Evolutionary conservation across 2,888 invertebrate genomes (phyloP).

Genomic region (Antitype chi): DNA sequence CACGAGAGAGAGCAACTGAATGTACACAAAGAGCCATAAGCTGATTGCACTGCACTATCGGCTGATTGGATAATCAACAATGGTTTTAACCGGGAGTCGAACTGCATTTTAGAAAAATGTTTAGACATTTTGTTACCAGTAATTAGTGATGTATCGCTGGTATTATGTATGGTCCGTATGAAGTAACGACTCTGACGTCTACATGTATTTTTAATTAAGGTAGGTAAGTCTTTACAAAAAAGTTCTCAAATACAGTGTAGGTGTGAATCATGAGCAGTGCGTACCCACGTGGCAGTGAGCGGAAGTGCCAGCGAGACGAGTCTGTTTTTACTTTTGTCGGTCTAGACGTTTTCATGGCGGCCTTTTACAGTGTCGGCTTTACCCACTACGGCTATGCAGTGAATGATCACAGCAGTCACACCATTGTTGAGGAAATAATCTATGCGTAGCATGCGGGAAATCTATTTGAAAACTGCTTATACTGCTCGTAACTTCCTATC

Average conservation of each 20-base stretch:
- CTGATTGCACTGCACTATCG: neutral
- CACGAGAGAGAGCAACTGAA: neutral
- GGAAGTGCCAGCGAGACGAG: constrained; percentile 32
- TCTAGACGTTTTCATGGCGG: constrained; percentile 46
- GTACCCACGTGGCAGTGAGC: constrained; percentile 24
- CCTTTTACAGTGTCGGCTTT: constrained; percentile 21
- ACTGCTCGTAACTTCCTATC: neutral
- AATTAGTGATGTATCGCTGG: neutral
- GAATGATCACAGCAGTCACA: constrained; percentile 1
- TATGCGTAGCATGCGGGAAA: neutral
- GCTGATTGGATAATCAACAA: constrained; percentile 8
- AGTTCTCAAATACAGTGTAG: constrained; percentile 7
- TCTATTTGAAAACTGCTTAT: constrained; percentile 8
- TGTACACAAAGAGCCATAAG: constrained; percentile 10
- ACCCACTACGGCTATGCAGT: neutral
- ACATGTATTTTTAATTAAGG: neutral
- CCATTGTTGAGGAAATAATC: neutral
- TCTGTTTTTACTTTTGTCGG: constrained; percentile 39
- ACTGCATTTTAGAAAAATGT: neutral
- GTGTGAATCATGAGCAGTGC: constrained; percentile 26
- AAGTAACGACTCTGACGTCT: neutral
- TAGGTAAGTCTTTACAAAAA: neutral
- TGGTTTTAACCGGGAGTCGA: neutral
- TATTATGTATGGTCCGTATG: neutral
- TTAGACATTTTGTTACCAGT: neutral